phyloP scores from a whole-genome alignment of 2,113 vertebrate genomes.

The Notothenia coriiceps region DNA sequence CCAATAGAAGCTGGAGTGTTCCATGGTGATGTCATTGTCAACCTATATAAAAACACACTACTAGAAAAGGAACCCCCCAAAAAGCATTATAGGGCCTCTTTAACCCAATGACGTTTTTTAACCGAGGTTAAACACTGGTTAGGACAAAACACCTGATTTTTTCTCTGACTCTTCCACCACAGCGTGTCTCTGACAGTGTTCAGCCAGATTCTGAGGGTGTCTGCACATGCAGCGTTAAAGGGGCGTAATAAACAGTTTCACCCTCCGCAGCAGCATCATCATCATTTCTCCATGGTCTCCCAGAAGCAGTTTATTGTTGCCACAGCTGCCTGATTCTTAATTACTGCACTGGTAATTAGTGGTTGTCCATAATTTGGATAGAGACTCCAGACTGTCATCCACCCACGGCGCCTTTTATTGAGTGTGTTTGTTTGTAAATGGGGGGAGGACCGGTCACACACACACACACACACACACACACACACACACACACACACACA shows the following conservation, averaged over 20 bases:
- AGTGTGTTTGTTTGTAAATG: constrained; percentile 24
- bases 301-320: constrained; percentile 32
- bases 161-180: too few relatives aligned
- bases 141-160: too few relatives aligned
- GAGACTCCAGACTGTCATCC: constrained; percentile 47
- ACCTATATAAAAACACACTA: too few relatives aligned
- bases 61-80: too few relatives aligned
- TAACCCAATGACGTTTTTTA: too few relatives aligned
- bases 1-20: too few relatives aligned
- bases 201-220: background rate
- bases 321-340: constrained; percentile 65
- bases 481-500: background rate
- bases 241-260: constrained; percentile 43
- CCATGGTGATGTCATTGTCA: too few relatives aligned
- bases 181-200: background rate
- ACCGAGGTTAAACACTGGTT: too few relatives aligned
- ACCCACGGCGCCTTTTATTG: constrained; percentile 39
- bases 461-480: constrained; percentile 16
- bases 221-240: background rate
- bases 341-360: constrained; percentile 65
- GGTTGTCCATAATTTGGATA: constrained; percentile 42
- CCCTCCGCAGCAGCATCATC: constrained; percentile 12
- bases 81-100: too few relatives aligned
- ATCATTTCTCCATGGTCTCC: constrained; percentile 10
- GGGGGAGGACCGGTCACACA: background rate